Evolutionary conservation across 2,888 invertebrate genomes (phyloP).

Genomic region (Formica aserva): DNA sequence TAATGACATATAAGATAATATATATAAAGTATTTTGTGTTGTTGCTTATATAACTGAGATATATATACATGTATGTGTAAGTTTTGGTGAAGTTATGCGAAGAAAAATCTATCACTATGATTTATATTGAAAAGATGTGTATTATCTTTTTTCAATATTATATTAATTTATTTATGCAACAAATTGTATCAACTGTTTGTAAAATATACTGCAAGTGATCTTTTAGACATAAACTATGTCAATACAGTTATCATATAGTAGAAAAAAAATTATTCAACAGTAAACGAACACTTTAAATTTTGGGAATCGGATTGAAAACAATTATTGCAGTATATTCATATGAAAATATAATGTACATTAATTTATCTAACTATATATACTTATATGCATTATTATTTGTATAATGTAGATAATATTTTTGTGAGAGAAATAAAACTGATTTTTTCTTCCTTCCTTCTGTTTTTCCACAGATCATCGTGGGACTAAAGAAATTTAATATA

Average conservation of each 20-base stretch:
- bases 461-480: conserved; percentile 70
- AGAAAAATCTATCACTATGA: conserved; percentile 30
- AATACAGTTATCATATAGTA: background rate
- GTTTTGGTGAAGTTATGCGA: conserved; percentile 60
- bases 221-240: background rate
- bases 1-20: conserved; percentile 34
- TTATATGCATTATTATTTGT: conserved; percentile 58
- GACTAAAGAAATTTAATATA: conserved; percentile 71
- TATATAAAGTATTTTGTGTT: conserved; percentile 40
- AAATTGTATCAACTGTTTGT: conserved; percentile 67
- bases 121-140: conserved; percentile 37
- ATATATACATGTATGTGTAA: conserved; percentile 64
- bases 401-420: conserved; percentile 43
- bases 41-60: conserved; percentile 31
- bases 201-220: conserved; percentile 64
- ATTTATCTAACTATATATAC: conserved; percentile 21
- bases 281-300: background rate
- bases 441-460: conserved; percentile 45
- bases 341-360: conserved; percentile 29
- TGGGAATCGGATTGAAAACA: background rate
- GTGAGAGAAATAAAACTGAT: conserved; percentile 71
- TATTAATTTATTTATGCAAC: conserved; percentile 44
- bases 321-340: conserved; percentile 61
- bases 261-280: background rate
- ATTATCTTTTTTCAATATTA: conserved; percentile 45